Conservation (phyloP, 2,113 vertebrate genomes). For the Alectura lathami region DNA sequence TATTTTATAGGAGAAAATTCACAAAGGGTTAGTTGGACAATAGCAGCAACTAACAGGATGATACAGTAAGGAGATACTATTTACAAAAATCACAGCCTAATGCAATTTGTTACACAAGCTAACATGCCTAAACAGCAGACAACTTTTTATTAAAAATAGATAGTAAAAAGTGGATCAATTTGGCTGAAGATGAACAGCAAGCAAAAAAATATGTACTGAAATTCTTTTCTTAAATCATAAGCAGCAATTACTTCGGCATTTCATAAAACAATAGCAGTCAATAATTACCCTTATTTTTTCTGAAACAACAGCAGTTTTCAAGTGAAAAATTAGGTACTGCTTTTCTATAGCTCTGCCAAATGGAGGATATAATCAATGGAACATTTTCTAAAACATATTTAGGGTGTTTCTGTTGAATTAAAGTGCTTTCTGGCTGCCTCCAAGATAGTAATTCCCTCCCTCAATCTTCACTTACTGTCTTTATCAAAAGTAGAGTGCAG, state of each 20-base stretch:
- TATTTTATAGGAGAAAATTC: background rate
- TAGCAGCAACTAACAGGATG: background rate
- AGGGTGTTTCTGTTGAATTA: background rate
- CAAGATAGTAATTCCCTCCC: background rate
- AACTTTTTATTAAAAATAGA: background rate
- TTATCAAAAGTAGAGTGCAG: background rate
- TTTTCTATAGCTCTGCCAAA: background rate
- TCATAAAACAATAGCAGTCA: background rate
- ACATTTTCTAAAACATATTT: background rate
- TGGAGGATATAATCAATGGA: background rate
- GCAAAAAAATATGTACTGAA: background rate
- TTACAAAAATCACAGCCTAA: background rate
- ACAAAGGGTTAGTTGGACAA: background rate
- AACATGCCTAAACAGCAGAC: background rate
- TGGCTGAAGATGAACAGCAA: background rate
- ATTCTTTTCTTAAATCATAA: background rate
- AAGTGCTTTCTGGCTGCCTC: background rate
- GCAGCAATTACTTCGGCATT: background rate
- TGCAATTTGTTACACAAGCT: background rate
- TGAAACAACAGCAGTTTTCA: background rate
- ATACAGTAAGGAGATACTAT: background rate
- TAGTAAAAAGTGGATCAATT: background rate
- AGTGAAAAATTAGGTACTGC: background rate
- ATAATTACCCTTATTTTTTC: background rate
- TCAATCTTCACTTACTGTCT: background rate